Evolutionary conservation across 1,140 invertebrate species (phyloP).

Genomic region (Leptoteleia sp.): DNA sequence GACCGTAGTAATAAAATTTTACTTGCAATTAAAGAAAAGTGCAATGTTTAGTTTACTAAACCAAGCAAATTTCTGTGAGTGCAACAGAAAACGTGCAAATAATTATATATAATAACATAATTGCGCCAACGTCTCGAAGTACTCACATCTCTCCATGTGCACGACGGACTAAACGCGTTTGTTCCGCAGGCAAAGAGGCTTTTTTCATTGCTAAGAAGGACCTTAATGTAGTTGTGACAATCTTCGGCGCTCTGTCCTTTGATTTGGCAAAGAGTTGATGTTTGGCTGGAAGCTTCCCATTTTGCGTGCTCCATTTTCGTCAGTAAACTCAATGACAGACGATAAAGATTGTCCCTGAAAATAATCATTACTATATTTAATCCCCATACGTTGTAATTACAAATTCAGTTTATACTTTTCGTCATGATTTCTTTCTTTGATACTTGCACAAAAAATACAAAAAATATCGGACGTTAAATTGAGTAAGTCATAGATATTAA

Average conservation of each 20-base stretch:
- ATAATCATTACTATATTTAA: too few relatives aligned
- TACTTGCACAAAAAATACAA: too few relatives aligned
- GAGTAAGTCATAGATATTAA: too few relatives aligned
- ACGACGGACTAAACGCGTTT: slow-evolving; percentile 92
- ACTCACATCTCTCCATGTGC: slow-evolving; percentile 92
- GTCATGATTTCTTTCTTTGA: too few relatives aligned
- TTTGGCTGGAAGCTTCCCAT: slow-evolving; percentile 83
- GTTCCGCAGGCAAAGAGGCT: slow-evolving; percentile 95
- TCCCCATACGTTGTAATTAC: too few relatives aligned
- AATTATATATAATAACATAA: slow-evolving; percentile 17
- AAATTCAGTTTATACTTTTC: too few relatives aligned
- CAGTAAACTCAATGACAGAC: slow-evolving; percentile 88
- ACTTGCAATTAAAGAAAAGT: too few relatives aligned
- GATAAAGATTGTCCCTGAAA: slow-evolving; percentile 89
- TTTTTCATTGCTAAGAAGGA: slow-evolving; percentile 89
- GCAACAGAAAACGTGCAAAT: too few relatives aligned
- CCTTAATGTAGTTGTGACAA: slow-evolving; percentile 95
- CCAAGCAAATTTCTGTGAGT: too few relatives aligned
- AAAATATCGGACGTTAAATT: too few relatives aligned
- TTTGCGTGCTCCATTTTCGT: slow-evolving; percentile 85
- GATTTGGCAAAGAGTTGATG: slow-evolving; percentile 87
- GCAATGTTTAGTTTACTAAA: too few relatives aligned
- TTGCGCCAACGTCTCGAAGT: slow-evolving; percentile 58
- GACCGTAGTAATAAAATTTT: too few relatives aligned
- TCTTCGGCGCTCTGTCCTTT: slow-evolving; percentile 92